These are phyloP conservation scores for Diplodus sargus DNA, from an alignment of 2,797 vertebrate genomes.

Conservation along the genomic window DNA sequence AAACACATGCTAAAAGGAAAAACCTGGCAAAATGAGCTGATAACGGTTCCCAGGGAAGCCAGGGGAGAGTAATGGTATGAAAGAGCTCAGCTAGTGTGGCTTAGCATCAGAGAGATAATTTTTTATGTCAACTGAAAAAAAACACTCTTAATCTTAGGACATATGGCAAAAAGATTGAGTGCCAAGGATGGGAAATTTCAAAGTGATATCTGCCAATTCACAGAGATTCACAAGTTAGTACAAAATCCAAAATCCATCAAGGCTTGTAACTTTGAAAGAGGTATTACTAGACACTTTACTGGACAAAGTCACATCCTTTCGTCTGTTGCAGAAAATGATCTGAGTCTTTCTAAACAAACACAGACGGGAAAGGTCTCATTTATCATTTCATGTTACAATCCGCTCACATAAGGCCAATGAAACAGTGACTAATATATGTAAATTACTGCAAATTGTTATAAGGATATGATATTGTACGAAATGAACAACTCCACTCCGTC, in stretches of 20 bases:
- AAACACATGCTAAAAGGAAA: neutral
- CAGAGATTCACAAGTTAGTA: neutral
- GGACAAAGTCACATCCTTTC: too few species aligned
- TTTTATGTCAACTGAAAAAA: slow-evolving; percentile 16
- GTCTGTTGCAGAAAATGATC: too few species aligned
- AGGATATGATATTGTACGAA: neutral
- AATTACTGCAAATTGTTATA: too few species aligned
- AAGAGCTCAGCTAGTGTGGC: slow-evolving; percentile 20
- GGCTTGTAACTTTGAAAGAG: neutral
- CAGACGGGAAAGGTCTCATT: too few species aligned
- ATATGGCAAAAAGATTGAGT: neutral
- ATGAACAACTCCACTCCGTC: neutral
- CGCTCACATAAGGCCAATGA: too few species aligned
- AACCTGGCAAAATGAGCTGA: slow-evolving; percentile 12
- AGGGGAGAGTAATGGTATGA: slow-evolving; percentile 2
- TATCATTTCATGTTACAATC: too few species aligned
- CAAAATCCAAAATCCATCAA: neutral
- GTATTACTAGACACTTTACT: neutral
- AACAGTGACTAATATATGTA: too few species aligned
- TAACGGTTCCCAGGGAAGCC: neutral
- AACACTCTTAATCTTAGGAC: neutral
- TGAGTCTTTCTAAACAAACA: too few species aligned
- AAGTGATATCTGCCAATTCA: neutral
- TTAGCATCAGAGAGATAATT: slow-evolving; percentile 17
- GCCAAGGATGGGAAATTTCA: slow-evolving; percentile 13